phyloP scores from a whole-genome alignment of 2,797 vertebrate species.

The Liasis olivaceus region DNA sequence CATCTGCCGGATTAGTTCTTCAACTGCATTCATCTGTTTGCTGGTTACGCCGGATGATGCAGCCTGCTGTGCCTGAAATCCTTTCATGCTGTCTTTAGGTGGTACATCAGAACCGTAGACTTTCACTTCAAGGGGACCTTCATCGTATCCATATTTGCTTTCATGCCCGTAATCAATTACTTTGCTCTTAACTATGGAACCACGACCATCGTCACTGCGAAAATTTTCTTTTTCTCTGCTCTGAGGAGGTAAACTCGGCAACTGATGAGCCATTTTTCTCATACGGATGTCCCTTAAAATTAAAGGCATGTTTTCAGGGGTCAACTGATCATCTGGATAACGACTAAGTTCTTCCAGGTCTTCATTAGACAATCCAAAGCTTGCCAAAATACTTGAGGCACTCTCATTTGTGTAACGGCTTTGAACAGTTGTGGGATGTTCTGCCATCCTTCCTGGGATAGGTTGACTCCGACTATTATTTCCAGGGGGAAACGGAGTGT shows the following conservation, averaged over 20 bases:
- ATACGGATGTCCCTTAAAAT: slow-evolving; percentile 89
- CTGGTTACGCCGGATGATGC: slow-evolving; percentile 47
- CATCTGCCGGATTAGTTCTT: slow-evolving; percentile 63
- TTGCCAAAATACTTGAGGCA: slow-evolving; percentile 87
- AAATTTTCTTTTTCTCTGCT: slow-evolving; percentile 65
- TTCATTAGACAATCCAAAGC: slow-evolving; percentile 93
- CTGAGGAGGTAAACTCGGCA: slow-evolving; percentile 52
- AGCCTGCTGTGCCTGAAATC: slow-evolving; percentile 63
- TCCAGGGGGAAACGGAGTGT: slow-evolving; percentile 58
- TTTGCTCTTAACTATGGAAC: slow-evolving; percentile 75
- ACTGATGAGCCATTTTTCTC: slow-evolving; percentile 79
- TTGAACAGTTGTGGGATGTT: slow-evolving; percentile 67
- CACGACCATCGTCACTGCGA: not conserved
- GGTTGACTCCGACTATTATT: slow-evolving; percentile 61
- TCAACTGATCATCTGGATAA: slow-evolving; percentile 92
- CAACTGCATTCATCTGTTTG: slow-evolving; percentile 65
- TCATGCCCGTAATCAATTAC: slow-evolving; percentile 95
- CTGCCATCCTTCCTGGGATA: slow-evolving; percentile 42
- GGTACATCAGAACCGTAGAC: slow-evolving; percentile 63
- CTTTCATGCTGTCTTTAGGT: slow-evolving; percentile 63
- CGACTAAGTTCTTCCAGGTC: slow-evolving; percentile 91
- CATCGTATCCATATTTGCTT: slow-evolving; percentile 82
- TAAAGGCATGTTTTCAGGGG: slow-evolving; percentile 90
- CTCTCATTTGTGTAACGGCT: slow-evolving; percentile 87
- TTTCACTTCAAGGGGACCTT: slow-evolving; percentile 74